Evolutionary conservation across 2,888 invertebrate genomes (phyloP).

Genomic region (Morpho helenor): DNA sequence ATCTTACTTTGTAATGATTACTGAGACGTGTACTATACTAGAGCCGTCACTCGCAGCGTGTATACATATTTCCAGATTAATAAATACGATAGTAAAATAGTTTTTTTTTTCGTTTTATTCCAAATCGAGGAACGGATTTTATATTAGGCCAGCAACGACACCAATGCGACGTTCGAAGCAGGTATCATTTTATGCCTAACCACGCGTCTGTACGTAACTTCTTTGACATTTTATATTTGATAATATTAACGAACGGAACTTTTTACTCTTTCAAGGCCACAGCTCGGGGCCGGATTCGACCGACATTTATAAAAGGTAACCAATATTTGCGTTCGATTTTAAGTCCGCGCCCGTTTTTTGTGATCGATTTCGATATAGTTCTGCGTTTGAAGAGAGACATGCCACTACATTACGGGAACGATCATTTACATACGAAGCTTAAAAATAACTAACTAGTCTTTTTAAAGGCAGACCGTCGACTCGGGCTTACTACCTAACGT

Average conservation of each 20-base stretch:
- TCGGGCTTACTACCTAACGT: conserved; percentile 45
- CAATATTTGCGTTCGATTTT: neutral
- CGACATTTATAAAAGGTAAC: conserved; percentile 2
- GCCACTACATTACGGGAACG: conserved; percentile 56
- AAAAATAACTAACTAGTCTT: conserved; percentile 73
- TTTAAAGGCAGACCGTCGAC: conserved; percentile 66
- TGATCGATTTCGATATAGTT: neutral
- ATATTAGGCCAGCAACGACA: conserved; percentile 16
- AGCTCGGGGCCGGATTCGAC: conserved; percentile 45
- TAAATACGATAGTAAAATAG: conserved; percentile 72
- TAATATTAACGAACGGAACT: conserved; percentile 9
- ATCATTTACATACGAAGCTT: conserved; percentile 62
- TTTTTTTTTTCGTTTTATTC: conserved; percentile 32
- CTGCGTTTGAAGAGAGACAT: conserved; percentile 48
- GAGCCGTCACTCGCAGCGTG: conserved; percentile 60
- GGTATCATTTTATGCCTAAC: neutral
- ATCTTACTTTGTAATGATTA: conserved; percentile 65
- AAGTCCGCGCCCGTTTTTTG: neutral
- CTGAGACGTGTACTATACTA: conserved; percentile 76
- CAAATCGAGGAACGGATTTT: conserved; percentile 42
- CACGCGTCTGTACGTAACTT: conserved; percentile 13
- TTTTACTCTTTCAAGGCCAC: conserved; percentile 35
- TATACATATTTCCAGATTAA: conserved; percentile 62
- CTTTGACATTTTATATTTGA: conserved; percentile 5
- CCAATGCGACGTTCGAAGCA: neutral